A percentile compares a stretch with the other conserved stretches of the same genome.
Conservation (phyloP, 2,888 invertebrate species). For the Caenorhabditis doughertyi region DNA sequence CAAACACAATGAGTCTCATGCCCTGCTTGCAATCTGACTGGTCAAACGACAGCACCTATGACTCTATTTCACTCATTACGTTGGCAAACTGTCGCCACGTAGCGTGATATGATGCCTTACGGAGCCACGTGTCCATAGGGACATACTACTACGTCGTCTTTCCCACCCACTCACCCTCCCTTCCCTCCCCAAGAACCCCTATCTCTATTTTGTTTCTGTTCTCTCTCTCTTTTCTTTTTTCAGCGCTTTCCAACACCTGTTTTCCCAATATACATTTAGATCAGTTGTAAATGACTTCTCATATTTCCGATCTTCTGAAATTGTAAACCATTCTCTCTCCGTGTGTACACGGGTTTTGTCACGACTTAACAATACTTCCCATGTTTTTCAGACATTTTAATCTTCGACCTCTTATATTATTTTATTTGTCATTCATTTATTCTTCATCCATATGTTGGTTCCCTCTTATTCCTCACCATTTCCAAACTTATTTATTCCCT, state of each 20-base stretch:
- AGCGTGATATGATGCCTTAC: slow-evolving; percentile 12
- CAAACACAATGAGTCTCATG: slow-evolving; percentile 64
- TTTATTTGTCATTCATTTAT: not conserved
- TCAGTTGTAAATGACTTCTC: slow-evolving; percentile 6
- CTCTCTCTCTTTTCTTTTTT: slow-evolving; percentile 36
- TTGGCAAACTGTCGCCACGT: not conserved
- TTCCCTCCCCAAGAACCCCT: slow-evolving; percentile 26
- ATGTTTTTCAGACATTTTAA: not conserved
- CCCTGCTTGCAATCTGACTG: slow-evolving; percentile 62
- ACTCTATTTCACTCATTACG: not conserved
- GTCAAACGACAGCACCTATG: slow-evolving; percentile 54
- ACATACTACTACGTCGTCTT: slow-evolving; percentile 63
- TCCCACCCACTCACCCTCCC: slow-evolving; percentile 31
- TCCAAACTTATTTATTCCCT: too few relatives aligned
- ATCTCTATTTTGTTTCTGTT: not conserved
- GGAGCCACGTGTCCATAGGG: slow-evolving; percentile 58
- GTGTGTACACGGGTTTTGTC: slow-evolving; percentile 65
- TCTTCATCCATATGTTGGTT: not conserved
- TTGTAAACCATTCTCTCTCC: slow-evolving; percentile 60
- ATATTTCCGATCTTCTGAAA: slow-evolving; percentile 30
- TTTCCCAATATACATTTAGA: not conserved
- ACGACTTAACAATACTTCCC: slow-evolving; percentile 49
- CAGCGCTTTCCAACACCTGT: slow-evolving; percentile 25
- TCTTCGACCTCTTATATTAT: not conserved
- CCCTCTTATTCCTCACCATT: not conserved